Base-by-base conservation (phyloP, 1,140 invertebrate genomes). In the Anadara kagoshimensis region DNA sequence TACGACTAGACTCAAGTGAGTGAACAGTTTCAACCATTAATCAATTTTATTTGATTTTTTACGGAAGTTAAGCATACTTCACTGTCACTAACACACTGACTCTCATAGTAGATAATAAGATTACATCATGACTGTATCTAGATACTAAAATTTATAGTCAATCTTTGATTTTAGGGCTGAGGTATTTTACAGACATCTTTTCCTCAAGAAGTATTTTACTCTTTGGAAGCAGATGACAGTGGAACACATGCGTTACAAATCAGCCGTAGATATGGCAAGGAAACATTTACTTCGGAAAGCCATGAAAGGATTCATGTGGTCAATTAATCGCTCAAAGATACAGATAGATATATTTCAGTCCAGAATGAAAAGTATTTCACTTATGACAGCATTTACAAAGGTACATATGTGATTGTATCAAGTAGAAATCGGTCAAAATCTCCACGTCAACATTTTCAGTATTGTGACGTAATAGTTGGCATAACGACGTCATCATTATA, bases 231-330 rank as follows among this genome's bases (percentile, higher is more conserved):
- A 65, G 22, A 56, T 51, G 1, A 47, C 62, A 18, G 64, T 62
- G 14, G 65, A 76, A 24, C 53, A 69, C 18, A 26, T 53, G 5
- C 56, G 73, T 5, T 57, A 74, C 22, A 64, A 62, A 20, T 45
- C 68, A 24, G 79, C 76, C 4, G 68, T 20, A 0, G 58, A 57
- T 10, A 68, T 81, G 5, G 73, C 73, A 22, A 51, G 74, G 20
- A 45, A 71, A 47, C 79, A 81, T 56, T 62, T 61, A 11, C 68
- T 81, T 18, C 58, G 63, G 49, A 81, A 81, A 62, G 79, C 76
- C 14, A 81, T 81, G 79, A 76, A 76, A 59, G 79, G 74, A 10
- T 81, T 81, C 18, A 76, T 72, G 53, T 81, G 79, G 79, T 76
- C 79, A 4, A 81, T 81, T 22, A 81, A 76, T 67, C 57, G 79